Conservation (phyloP, 35 echinoderm and acorn worm species). For the Ophioderma brevispina region DNA sequence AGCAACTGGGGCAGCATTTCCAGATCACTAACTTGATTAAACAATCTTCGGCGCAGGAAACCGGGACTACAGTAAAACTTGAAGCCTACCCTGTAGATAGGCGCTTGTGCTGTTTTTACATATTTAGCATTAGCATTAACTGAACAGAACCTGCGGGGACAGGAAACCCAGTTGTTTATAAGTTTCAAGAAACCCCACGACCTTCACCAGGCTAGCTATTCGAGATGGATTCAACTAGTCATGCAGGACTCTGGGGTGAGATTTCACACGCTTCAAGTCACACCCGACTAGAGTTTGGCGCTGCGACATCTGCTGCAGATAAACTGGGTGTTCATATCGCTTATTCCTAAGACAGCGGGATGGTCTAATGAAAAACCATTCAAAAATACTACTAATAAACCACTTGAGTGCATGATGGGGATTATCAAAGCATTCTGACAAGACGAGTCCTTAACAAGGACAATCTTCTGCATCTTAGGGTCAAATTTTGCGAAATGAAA, state of each 20-base stretch:
- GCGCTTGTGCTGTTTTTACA: constrained; percentile 47
- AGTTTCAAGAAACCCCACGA: constrained; percentile 58
- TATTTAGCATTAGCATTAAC: constrained; percentile 51
- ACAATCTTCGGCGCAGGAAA: constrained; percentile 33
- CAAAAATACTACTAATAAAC: constrained; percentile 9
- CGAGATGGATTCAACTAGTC: constrained; percentile 43
- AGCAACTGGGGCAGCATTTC: constrained; percentile 30
- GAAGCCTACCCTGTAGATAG: constrained; percentile 52
- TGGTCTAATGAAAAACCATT: constrained; percentile 42
- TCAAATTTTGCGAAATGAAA: no score
- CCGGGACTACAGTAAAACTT: not conserved
- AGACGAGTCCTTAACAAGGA: no score
- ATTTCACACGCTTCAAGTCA: constrained; percentile 15
- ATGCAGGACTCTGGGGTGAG: constrained; percentile 38
- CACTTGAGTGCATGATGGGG: not conserved
- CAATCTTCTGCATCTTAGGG: no score
- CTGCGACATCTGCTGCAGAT: constrained; percentile 37
- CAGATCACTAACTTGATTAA: constrained; percentile 47
- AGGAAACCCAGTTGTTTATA: constrained; percentile 47
- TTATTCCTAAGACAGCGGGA: constrained; percentile 17
- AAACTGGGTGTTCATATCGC: constrained; percentile 19
- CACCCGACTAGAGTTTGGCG: constrained; percentile 22
- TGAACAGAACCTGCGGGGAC: constrained; percentile 40
- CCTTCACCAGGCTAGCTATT: constrained; percentile 31
- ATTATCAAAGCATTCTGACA: not conserved